A percentile compares a stretch with the other conserved stretches of the same genome.
These are phyloP conservation scores for cattle (Bos taurus) DNA, from an alignment of 2,113 vertebrate genomes.

Conservation along the genomic window ARS-UCD2.0 NC_037351.1:14914001-14914500, in stretches of 20 bases:
- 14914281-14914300: background rate
- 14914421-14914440: background rate
- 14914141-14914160: background rate
- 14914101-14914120: background rate
- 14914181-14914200: background rate
- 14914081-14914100: background rate
- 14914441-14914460: background rate
- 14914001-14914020: background rate
- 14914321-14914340: background rate
- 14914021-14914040: background rate
- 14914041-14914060: background rate
- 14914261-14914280: background rate
- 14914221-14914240: background rate
- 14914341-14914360: background rate
- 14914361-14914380: background rate
- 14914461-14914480: background rate
- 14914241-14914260: background rate
- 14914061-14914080: background rate
- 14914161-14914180: background rate
- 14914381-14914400: background rate
- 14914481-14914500: background rate
- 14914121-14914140: background rate
- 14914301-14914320: background rate
- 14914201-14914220: background rate
- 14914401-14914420: background rate